Evolutionary conservation across 2,113 vertebrate genomes (phyloP).

Genomic region (Xiphias gladius): DNA sequence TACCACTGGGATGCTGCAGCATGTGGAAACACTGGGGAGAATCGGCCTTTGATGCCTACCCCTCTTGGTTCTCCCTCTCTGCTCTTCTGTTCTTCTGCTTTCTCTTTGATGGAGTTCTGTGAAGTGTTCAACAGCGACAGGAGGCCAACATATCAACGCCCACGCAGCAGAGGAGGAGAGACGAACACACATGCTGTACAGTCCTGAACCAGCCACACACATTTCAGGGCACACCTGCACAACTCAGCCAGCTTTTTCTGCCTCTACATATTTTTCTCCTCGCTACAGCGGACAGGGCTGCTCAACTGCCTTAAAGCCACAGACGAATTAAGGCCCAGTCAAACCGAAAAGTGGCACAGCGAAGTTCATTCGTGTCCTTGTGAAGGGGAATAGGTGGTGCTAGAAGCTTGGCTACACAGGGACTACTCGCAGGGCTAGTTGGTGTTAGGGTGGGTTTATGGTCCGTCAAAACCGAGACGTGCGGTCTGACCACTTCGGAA

Average conservation of each 20-base stretch:
- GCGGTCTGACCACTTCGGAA: background rate
- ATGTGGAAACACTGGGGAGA: constrained; percentile 81
- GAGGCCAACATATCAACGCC: constrained; percentile 73
- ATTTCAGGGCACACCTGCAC: constrained; percentile 42
- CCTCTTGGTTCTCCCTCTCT: constrained; percentile 52
- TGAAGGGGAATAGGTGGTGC: background rate
- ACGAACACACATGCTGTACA: constrained; percentile 44
- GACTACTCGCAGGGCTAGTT: background rate
- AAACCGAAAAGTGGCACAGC: background rate
- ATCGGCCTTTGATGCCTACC: constrained; percentile 75
- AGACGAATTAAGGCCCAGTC: background rate
- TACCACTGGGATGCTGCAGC: constrained; percentile 79
- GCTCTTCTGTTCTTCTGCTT: constrained; percentile 53
- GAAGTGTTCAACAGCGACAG: constrained; percentile 79
- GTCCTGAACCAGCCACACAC: constrained; percentile 29
- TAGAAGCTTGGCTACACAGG: background rate
- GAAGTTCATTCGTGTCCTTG: background rate
- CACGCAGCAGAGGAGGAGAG: constrained; percentile 52
- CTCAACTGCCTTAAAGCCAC: background rate
- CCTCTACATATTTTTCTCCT: background rate
- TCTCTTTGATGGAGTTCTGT: constrained; percentile 80
- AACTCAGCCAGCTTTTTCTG: background rate
- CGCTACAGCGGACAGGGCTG: background rate
- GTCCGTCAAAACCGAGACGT: background rate
- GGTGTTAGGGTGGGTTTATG: background rate